A percentile compares a stretch with the other conserved stretches of the same genome.
phyloP scores from a whole-genome alignment of 2,113 vertebrate genomes.

The Raja brachyura region DNA sequence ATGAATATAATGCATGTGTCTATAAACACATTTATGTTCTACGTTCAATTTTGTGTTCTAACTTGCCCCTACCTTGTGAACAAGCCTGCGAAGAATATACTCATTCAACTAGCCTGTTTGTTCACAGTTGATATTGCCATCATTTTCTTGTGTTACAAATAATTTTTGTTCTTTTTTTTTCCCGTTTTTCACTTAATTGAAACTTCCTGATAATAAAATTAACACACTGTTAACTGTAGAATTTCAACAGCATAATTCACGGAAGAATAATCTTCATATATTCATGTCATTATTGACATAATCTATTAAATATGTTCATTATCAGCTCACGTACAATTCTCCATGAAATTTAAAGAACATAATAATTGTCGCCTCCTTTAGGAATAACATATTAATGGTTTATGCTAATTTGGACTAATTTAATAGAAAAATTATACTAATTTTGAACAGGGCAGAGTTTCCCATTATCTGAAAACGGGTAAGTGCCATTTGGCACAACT shows the following conservation, averaged over 20 bases:
- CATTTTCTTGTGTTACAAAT: neutral
- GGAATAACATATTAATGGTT: constrained; percentile 29
- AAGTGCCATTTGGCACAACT: neutral
- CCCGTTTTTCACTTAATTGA: neutral
- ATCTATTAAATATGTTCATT: constrained; percentile 18
- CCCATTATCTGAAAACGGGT: neutral
- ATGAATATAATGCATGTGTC: too few relatives aligned
- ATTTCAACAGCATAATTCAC: neutral
- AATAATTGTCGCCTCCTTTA: neutral
- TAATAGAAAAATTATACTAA: constrained; percentile 24
- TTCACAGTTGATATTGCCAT: too few relatives aligned
- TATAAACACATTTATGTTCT: too few relatives aligned
- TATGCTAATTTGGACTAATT: neutral
- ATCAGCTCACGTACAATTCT: neutral
- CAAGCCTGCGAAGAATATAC: too few relatives aligned
- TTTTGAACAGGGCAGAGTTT: constrained; percentile 10
- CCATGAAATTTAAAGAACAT: constrained; percentile 9
- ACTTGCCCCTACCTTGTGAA: too few relatives aligned
- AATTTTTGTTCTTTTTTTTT: neutral
- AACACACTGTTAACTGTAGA: neutral
- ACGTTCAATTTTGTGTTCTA: too few relatives aligned
- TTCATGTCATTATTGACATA: neutral
- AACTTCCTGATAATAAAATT: neutral
- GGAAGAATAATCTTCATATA: neutral
- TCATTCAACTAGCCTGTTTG: too few relatives aligned